Conservation (phyloP, 2,888 invertebrate species). For the Thereva unica region DNA sequence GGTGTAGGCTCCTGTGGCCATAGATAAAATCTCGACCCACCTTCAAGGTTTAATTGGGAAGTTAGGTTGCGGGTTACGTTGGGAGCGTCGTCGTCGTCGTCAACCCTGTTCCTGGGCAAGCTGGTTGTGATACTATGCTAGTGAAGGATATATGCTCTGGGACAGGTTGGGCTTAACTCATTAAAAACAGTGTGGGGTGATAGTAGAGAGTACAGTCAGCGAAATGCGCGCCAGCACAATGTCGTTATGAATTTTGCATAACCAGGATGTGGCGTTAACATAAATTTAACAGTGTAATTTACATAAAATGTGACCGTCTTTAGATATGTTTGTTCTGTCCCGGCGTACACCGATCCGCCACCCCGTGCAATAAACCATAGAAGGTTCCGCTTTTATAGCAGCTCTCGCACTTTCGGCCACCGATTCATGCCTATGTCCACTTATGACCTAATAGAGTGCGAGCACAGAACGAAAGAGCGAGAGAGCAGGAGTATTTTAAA, state of each 20-base stretch:
- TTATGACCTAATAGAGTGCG: no score
- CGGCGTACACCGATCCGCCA: background rate
- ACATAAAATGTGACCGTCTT: conserved; percentile 25
- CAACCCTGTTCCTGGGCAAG: no score
- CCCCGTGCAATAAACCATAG: background rate
- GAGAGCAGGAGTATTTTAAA: no score
- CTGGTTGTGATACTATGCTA: no score
- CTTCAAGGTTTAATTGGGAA: conserved; percentile 24
- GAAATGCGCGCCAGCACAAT: conserved; percentile 7
- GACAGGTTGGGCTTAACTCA: background rate
- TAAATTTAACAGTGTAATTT: conserved; percentile 30
- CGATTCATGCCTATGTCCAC: no score
- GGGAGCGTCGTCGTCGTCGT: background rate
- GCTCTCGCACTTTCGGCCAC: no score
- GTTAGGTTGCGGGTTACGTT: conserved; percentile 12
- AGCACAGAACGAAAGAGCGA: no score
- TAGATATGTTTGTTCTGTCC: conserved; percentile 21
- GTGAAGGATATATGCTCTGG: no score
- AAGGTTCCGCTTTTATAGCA: conserved; percentile 8
- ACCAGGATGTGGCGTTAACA: conserved; percentile 24
- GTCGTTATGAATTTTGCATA: conserved; percentile 25
- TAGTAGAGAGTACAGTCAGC: conserved; percentile 18
- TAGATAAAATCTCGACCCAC: conserved; percentile 31
- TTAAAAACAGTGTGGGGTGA: conserved; percentile 1
- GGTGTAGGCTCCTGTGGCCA: background rate